Base-by-base conservation (phyloP, 2,113 vertebrate genomes). In the Semicossyphus pulcher region DNA sequence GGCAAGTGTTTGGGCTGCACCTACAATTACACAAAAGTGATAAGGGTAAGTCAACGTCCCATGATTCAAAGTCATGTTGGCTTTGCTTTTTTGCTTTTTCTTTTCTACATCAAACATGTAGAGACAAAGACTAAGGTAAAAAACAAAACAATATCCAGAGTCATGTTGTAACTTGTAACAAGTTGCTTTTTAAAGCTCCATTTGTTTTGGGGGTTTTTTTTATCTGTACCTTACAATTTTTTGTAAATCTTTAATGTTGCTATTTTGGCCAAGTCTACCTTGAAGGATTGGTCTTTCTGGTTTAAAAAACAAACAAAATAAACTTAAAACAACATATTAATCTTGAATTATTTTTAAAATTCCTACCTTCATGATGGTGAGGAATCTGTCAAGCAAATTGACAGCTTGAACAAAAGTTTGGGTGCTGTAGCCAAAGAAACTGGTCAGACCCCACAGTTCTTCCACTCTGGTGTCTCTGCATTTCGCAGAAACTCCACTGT, bases 361-460 rank as follows among this genome's bases (percentile, higher is more conserved):
- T 58, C 51, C 56, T 94, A 98, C 98, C 96, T 98, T 99, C 96
- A 98, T 98, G 61, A 95, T 92, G 60, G 97, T 92, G 85, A 99
- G 88, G 88, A 99, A 99, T 91, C 98, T 94, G 84, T 99, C 98
- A 79, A 99, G 92, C 80, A 99, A 94, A 89, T 96, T 99, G 65
- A 97, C 96, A 72, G 98, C 95, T 90, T 96, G 90, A 63, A 97
- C 97, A 92, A 99, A 99, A 0, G 97, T 99, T 86, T 97, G 95
- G 32, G 96, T 97, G 82, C 95, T 94, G 92, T 97, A 97, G 59
- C 96, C 97, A 48, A 98, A 99, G 81, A 99, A 99, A 88, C 92
- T 99, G 77, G 95, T 96, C 89, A 99, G 89, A 45, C 97, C 95
- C 95, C 96, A 97, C 44, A 99, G 93, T 77, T 98, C 98, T 88